Base-by-base conservation (phyloP, 92 coral and sea anemone species). In the Bergia puertoricense region DNA sequence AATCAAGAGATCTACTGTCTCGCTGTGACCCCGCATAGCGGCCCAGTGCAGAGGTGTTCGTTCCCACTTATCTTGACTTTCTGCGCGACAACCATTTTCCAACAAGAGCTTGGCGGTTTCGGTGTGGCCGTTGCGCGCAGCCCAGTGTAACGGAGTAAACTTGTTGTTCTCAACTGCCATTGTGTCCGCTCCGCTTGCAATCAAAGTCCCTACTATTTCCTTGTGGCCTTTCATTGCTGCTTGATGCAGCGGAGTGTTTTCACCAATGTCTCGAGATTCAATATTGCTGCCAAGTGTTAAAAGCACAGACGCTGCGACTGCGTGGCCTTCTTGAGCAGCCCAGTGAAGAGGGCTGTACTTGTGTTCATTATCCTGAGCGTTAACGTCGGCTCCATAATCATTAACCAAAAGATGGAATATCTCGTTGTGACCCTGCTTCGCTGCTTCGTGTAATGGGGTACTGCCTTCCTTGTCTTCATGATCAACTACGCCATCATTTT, bases 401-500 rank as follows among this genome's bases (percentile, higher is more conserved):
- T 30, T 30, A 40, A 62, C 74, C 36, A 81, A 81, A 30, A 81
- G 11, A n/a, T 65, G 5, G 10, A 9, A 74, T 59, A 81, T 39
- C 39, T 65, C 74, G 50, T 51, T 66, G 13, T 62, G 73, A 41
- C 66, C 66, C 39, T 11, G 5, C 23, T 62, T 81, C 59, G 85
- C 85, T 39, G 85, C 85, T 62, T 81, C 75, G 20, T 81, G 85
- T 10, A 81, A 40, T 6, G 85, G 85, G 0, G 85, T 81, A 37
- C 74, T 13, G 7, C 85, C 85, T 81, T 81, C 85, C 1, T 59
- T 81, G 74, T 81, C 74, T 1, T 43, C n/a, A 43, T 30, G 18
- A n/a, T 81, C 48, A 16, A 48, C 54, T 8, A 48, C 8, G 54
- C 54, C 8, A 48, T 8, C 54, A 48, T 48, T 48, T 48, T 8